phyloP scores from a whole-genome alignment of 2,113 vertebrate genomes.

The Passer domesticus region DNA sequence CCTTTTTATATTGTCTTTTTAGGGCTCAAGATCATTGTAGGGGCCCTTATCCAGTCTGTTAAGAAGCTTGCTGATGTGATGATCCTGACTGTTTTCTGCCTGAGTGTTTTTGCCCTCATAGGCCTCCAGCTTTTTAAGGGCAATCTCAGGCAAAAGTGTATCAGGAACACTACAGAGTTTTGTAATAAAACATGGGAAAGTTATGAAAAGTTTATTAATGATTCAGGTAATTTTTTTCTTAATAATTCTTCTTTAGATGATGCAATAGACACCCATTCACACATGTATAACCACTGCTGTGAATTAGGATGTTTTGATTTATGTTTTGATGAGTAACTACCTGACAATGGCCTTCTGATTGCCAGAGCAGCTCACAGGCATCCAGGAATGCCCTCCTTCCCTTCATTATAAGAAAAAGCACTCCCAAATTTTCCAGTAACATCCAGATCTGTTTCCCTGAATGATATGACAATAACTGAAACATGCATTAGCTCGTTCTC shows the following conservation, averaged over 20 bases:
- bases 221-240: conserved; percentile 67
- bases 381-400: neutral
- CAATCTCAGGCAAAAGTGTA: conserved; percentile 89
- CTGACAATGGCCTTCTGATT: neutral
- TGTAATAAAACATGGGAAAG: conserved; percentile 71
- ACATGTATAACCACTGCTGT: neutral
- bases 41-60: conserved; percentile 93
- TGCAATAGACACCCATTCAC: neutral
- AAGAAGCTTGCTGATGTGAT: conserved; percentile 93
- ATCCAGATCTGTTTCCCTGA: neutral
- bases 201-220: conserved; percentile 62
- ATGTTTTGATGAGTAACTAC: neutral
- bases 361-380: neutral
- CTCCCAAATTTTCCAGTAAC: neutral
- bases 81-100: conserved; percentile 93
- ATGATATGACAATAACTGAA: neutral
- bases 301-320: neutral
- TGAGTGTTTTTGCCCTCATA: conserved; percentile 94
- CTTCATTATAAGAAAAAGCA: neutral
- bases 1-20: neutral
- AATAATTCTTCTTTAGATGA: neutral
- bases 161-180: conserved; percentile 71
- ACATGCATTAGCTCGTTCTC: neutral
- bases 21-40: conserved; percentile 96
- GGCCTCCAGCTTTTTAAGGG: conserved; percentile 98